Evolutionary conservation across 1,140 invertebrate genomes (phyloP).

Genomic region (Steinernema feltiae): DNA sequence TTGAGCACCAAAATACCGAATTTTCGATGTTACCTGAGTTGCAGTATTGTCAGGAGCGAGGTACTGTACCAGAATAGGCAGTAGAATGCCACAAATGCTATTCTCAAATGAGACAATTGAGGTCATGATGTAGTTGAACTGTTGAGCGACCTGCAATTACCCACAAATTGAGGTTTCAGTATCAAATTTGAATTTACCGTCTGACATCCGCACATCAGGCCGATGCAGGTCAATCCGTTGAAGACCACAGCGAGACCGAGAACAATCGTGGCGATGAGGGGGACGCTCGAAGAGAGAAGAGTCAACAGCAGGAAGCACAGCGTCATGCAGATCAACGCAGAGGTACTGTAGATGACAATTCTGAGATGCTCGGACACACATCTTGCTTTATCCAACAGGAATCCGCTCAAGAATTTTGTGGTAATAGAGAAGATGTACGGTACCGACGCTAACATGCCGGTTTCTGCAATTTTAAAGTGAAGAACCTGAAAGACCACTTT

Average conservation of each 20-base stretch:
- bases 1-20: background rate
- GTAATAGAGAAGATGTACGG: constrained; percentile 16
- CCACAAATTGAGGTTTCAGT: too few species aligned
- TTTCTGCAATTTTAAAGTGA: constrained; percentile 23
- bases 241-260: constrained; percentile 20
- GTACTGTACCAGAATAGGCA: constrained; percentile 17
- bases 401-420: background rate
- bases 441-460: constrained; percentile 23
- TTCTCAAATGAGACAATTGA: constrained; percentile 21
- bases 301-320: constrained; percentile 19
- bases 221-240: constrained; percentile 14
- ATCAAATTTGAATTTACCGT: constrained; percentile 20
- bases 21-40: constrained; percentile 5
- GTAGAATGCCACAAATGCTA: constrained; percentile 21
- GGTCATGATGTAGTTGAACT: constrained; percentile 23
- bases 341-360: constrained; percentile 8
- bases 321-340: background rate
- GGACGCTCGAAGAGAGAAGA: background rate
- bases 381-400: background rate
- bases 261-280: constrained; percentile 17
- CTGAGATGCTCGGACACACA: background rate
- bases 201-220: constrained; percentile 23
- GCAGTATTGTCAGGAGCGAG: constrained; percentile 24
- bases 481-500: constrained; percentile 13
- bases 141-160: constrained; percentile 24